Evolutionary conservation across 1,140 invertebrate genomes (phyloP).

Genomic region (Bursaphelenchus mucronatus): DNA sequence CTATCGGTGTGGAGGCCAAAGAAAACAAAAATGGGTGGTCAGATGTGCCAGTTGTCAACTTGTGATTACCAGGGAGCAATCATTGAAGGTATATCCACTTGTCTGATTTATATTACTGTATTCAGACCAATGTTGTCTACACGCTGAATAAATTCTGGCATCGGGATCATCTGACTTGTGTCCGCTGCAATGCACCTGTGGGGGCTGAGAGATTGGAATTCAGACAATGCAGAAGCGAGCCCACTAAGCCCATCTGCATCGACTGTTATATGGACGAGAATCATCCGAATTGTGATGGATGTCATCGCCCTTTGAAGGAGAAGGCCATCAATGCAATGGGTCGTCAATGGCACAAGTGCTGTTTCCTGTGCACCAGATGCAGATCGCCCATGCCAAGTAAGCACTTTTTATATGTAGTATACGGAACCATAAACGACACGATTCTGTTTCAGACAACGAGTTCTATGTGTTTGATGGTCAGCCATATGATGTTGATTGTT

Average conservation of each 20-base stretch:
- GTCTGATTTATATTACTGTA: slow-evolving; percentile 2
- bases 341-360: slow-evolving; percentile 16
- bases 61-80: neutral
- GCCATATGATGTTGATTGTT: slow-evolving; percentile 28
- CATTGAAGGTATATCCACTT: slow-evolving; percentile 3
- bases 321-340: slow-evolving; percentile 3
- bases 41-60: slow-evolving; percentile 14
- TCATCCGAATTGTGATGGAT: slow-evolving; percentile 19
- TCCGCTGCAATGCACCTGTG: slow-evolving; percentile 12
- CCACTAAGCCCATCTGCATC: slow-evolving; percentile 22
- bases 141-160: slow-evolving; percentile 22
- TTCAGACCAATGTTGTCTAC: slow-evolving; percentile 15
- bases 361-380: slow-evolving; percentile 26
- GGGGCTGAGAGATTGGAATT: slow-evolving; percentile 15
- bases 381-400: slow-evolving; percentile 19
- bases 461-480: slow-evolving; percentile 23
- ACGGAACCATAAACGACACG: neutral
- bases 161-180: slow-evolving; percentile 23
- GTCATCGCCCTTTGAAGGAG: slow-evolving; percentile 20
- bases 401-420: neutral
- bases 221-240: neutral
- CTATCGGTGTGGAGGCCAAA: neutral
- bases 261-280: slow-evolving; percentile 28
- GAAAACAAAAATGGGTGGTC: slow-evolving; percentile 1
- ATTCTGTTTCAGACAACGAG: slow-evolving; percentile 18